Evolutionary conservation across 1,140 invertebrate genomes (phyloP), one percentile per base, ranked within the genome.

Genomic region (Varroa destructor): DNA sequence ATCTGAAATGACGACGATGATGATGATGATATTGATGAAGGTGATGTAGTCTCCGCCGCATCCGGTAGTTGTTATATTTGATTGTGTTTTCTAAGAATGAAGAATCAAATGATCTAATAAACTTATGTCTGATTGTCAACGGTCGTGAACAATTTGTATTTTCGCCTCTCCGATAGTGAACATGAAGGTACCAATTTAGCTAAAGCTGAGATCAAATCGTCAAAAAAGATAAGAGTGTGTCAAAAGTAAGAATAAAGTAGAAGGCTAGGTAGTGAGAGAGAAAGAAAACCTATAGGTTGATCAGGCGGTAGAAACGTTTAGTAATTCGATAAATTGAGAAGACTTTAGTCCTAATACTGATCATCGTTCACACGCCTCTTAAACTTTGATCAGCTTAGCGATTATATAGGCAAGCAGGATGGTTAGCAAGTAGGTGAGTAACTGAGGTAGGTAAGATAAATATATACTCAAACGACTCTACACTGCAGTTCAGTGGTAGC

Each of bases 51-150:
- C 40, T 67, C 61, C 46, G 61, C 61, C 61, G 46, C 61, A 40
- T 67, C 61, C 61, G 40, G 61, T 67, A 67, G 61, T 67, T 67
- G 61, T 67, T 67, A 67, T 67, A 67, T 67, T 67, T 67, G 61
- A 67, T 67, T 67, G 61, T 67, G 61, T 67, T 67, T 67, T 67
- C 61, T 67, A 67, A 67, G 61, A 67, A 67, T 37, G 46, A 67
- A 14, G 46, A 43, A 43, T 67, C 61, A 40, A 67, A 67, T 67
- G 61, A 67, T 67, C 61, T 46, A 67, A 67, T 67, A 67, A 67
- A 67, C 61, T 67, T 67, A 40, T 67, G 61, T 67, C 61, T 67
- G 61, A 67, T 40, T 67, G 61, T 67, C 61, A 67, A 40, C 61
- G 46, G 14, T 46, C 37, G 61, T 40, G 14, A 40, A 46, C 1